Base-by-base conservation (phyloP, 2,113 vertebrate genomes). In the Hippotragus niger region DNA sequence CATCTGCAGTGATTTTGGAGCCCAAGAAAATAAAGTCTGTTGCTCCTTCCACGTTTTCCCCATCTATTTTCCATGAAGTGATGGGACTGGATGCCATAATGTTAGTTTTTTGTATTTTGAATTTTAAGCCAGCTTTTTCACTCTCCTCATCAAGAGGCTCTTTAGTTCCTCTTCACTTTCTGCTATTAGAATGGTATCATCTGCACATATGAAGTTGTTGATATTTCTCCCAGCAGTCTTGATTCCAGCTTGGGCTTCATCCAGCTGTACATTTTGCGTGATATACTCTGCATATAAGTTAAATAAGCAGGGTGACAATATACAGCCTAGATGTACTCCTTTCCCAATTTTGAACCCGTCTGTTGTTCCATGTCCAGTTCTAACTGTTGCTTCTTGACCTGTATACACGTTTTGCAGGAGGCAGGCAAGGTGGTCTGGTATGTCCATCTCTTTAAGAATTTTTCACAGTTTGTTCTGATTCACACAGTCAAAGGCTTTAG, bases 221-320 rank as follows among this genome's bases (percentile, higher is more conserved):
- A 76, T 76, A 43, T 76, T 76, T 76, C 40, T 76, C 71, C 23
- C 0, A 0, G 6, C 40, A 43, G 6, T 76, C 71, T 43, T 76
- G 40, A 76, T 76, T 76, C 71, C 23, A 76, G 40, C 23, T 43
- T 76, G 40, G 36, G 71, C 36, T 76, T 76, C 36, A 76, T 76
- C 23, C 6, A 43, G 36, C 21, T 6, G 1, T 27, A 27, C 6
- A 76, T 43, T 43, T 76, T 14, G 23, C 6, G 0, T 15, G 71
- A 43, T 76, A 4, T 43, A 15, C 71, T 76, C 71, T 43, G 71
- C 40, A 7, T 43, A 27, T 43, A 43, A 43, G 40, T 27, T 76
- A 76, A 76, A 76, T 76, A 76, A 43, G 40, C 71, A 43, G 23
- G 40, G 40, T 76, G 12, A 76, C 40, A 43, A 4, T 15, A 43